Evolutionary conservation across 2,888 invertebrate genomes (phyloP).

Genomic region (Drosophila falleni): DNA sequence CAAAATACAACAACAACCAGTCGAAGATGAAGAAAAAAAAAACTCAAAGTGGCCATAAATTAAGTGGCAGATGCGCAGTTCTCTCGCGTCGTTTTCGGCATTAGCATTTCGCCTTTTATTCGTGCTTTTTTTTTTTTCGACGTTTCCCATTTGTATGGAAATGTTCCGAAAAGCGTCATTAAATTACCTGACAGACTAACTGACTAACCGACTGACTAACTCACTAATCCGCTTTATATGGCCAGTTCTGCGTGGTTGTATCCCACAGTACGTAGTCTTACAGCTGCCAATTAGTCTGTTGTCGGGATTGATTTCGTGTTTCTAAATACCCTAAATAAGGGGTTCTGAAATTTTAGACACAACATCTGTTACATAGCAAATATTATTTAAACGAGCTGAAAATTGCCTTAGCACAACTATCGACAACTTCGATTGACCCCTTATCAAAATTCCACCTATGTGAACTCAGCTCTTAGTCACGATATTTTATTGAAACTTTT

Average conservation of each 20-base stretch:
- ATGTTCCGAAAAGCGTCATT: slow-evolving; percentile 56
- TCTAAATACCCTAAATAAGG: slow-evolving; percentile 6
- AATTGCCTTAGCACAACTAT: not conserved
- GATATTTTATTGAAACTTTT: not conserved
- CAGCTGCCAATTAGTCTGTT: slow-evolving; percentile 41
- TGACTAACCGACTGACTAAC: slow-evolving; percentile 21
- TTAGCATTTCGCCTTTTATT: slow-evolving; percentile 57
- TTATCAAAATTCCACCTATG: not conserved
- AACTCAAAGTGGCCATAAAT: slow-evolving; percentile 50
- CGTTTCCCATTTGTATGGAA: slow-evolving; percentile 57
- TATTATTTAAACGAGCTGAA: not conserved
- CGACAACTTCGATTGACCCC: not conserved
- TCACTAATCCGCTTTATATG: slow-evolving; percentile 43
- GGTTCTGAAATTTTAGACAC: not conserved
- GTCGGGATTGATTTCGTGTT: slow-evolving; percentile 11
- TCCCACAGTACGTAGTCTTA: slow-evolving; percentile 9
- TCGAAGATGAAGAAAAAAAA: slow-evolving; percentile 12
- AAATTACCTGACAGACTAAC: slow-evolving; percentile 36
- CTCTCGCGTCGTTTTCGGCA: slow-evolving; percentile 44
- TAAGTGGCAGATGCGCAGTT: slow-evolving; percentile 63
- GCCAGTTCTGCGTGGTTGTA: slow-evolving; percentile 54
- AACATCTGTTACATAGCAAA: not conserved
- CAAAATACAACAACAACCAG: slow-evolving; percentile 1
- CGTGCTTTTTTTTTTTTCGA: slow-evolving; percentile 7
- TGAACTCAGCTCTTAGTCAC: not conserved